Evolutionary conservation across 2,113 vertebrate genomes (phyloP), one percentile per base, ranked within the genome.

Genomic region (Mormoops blainvillei): DNA sequence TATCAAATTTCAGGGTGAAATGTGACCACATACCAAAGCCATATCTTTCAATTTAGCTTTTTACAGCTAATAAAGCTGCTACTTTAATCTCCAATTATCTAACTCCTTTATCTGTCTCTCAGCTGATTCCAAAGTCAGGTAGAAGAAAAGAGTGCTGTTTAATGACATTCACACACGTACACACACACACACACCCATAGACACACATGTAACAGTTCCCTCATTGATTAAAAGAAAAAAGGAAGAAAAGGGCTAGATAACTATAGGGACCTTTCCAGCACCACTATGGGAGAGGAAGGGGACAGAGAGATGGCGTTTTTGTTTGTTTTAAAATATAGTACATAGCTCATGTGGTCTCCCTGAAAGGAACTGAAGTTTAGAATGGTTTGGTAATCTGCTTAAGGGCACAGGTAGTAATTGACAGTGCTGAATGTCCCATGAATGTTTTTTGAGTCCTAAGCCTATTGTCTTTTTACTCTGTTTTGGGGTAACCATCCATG

Each of bases 301-400:
- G 48, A 36, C 3, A 50, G 16, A 93, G 26, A 20, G 36, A 56
- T 83, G 14, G 24, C 24, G 84, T 88, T 91, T 83, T n/a, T 65
- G 31, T 45, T 78, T 77, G 54, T 78, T 65, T 84, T 80, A 63
- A 92, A 93, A 31, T 54, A 80, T 3, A 61, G 38, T 83, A 67
- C 63, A 74, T 5, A 84, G 48, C 15, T 78, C 11, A 43, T 78
- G 45, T 94, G 63, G 67, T 88, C 77, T 77, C 38, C 19, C 15
- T 84, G 78, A 28, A 56, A 14, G 41, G 94, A 87, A 90, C 2
- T n/a, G 67, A 96, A 65, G 54, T 92, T 85, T 36, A 94, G 88
- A 92, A n/a, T 28, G 8, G 26, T 94, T 67, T 96, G 96, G 41
- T 76, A 14, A 89, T 68, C 77, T 94, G 6, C 9, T 87, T 26